phyloP scores from a whole-genome alignment of 2,113 vertebrate species.

The Neogobius melanostomus region DNA sequence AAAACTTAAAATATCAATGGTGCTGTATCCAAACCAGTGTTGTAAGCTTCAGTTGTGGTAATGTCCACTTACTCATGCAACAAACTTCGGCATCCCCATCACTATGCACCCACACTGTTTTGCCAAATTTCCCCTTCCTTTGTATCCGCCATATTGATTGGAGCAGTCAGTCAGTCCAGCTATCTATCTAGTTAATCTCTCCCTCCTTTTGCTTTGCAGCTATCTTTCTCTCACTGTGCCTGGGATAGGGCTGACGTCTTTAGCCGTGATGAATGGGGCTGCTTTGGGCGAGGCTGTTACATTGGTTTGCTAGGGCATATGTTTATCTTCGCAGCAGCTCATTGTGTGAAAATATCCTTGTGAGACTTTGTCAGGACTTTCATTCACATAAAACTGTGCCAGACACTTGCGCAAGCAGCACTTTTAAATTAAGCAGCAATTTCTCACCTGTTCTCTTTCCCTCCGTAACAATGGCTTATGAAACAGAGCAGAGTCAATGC shows the following conservation, averaged over 20 bases:
- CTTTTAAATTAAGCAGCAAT: constrained; percentile 38
- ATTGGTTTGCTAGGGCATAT: constrained; percentile 7
- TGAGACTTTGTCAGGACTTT: constrained; percentile 20
- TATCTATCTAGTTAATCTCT: constrained; percentile 18
- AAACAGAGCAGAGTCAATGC: constrained; percentile 24
- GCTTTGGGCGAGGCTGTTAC: constrained; percentile 27
- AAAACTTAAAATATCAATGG: too few relatives aligned
- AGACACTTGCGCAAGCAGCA: constrained; percentile 27
- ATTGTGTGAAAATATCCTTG: constrained; percentile 19
- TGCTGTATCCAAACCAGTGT: too few relatives aligned
- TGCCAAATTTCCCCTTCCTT: neutral
- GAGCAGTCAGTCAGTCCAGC: constrained; percentile 19
- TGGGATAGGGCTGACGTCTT: neutral
- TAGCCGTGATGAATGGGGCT: constrained; percentile 46
- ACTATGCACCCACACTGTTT: neutral
- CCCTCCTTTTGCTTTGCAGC: neutral
- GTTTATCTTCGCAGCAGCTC: constrained; percentile 43
- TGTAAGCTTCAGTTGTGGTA: too few relatives aligned
- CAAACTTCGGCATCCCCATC: too few relatives aligned
- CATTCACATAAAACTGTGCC: constrained; percentile 39
- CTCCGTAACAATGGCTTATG: constrained; percentile 22
- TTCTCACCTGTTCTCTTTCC: constrained; percentile 37
- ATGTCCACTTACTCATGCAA: too few relatives aligned
- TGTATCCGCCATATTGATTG: constrained; percentile 21
- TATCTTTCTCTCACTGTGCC: constrained; percentile 24